These are phyloP conservation scores for Pogonocherus hispidulus DNA, from an alignment of 2,888 invertebrate genomes.

Conservation along the genomic window DNA sequence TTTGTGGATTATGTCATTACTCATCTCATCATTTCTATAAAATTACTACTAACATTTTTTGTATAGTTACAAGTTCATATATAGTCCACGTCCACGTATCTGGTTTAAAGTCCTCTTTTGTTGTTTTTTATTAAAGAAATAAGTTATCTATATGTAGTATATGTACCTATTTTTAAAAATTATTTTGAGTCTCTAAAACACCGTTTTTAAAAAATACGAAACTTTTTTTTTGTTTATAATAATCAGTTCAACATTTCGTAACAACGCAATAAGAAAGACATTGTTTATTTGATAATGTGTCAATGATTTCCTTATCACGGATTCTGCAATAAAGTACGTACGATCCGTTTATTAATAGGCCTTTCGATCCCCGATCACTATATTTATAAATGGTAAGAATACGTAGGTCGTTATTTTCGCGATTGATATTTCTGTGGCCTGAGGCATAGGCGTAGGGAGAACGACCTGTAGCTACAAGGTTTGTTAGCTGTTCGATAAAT, in stretches of 20 bases:
- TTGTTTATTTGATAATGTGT: constrained; percentile 11
- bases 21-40: too few relatives aligned
- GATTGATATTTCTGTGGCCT: background rate
- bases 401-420: constrained; percentile 6
- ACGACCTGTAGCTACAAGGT: constrained; percentile 1
- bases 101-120: too few relatives aligned
- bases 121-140: too few relatives aligned
- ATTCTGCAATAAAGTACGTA: constrained; percentile 2
- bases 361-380: constrained; percentile 11
- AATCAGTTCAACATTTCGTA: background rate
- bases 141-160: too few relatives aligned
- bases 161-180: too few relatives aligned
- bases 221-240: too few relatives aligned
- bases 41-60: too few relatives aligned
- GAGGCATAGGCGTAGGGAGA: background rate
- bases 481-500: background rate
- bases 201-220: too few relatives aligned
- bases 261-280: background rate
- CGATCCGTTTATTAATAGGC: constrained; percentile 6
- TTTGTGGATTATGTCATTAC: too few relatives aligned
- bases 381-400: constrained; percentile 16
- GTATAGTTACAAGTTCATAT: too few relatives aligned
- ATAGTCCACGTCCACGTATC: too few relatives aligned
- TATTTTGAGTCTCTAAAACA: too few relatives aligned
- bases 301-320: constrained; percentile 2